Evolutionary conservation across 1,140 invertebrate genomes (phyloP).

Genomic region (Gryllus bimaculatus): DNA sequence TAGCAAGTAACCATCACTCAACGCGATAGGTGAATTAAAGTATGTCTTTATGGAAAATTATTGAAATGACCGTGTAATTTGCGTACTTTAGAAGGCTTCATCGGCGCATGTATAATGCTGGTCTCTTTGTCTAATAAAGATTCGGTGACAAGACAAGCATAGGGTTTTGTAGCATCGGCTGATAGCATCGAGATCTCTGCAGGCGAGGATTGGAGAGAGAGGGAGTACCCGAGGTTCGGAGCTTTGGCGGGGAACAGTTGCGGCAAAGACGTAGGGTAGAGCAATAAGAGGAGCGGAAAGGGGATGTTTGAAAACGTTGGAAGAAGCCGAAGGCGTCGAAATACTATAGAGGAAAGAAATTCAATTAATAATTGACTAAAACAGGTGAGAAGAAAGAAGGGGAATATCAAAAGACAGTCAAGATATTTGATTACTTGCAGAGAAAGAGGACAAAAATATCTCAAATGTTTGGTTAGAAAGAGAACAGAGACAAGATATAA

Average conservation of each 20-base stretch:
- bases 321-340: too few relatives aligned
- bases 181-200: neutral
- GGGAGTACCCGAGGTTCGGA: neutral
- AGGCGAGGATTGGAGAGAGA: neutral
- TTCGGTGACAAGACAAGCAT: neutral
- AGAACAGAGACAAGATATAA: too few relatives aligned
- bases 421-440: too few relatives aligned
- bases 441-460: too few relatives aligned
- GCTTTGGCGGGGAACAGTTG: neutral
- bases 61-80: slow-evolving; percentile 1
- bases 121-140: neutral
- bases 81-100: slow-evolving; percentile 7
- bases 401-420: too few relatives aligned
- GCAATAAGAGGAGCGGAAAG: neutral
- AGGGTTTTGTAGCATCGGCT: neutral
- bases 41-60: slow-evolving; percentile 11
- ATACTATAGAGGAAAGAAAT: too few relatives aligned
- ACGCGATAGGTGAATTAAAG: neutral
- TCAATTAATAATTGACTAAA: too few relatives aligned
- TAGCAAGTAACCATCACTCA: neutral
- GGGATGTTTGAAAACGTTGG: too few relatives aligned
- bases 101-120: neutral
- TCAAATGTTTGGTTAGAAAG: too few relatives aligned
- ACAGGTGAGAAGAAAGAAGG: too few relatives aligned
- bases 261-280: slow-evolving; percentile 5